Percentiles rank a stretch among this genome's conserved stretches.
Evolutionary conservation across 2,888 invertebrate species (phyloP).

Genomic region (Cerastis rubricosa): DNA sequence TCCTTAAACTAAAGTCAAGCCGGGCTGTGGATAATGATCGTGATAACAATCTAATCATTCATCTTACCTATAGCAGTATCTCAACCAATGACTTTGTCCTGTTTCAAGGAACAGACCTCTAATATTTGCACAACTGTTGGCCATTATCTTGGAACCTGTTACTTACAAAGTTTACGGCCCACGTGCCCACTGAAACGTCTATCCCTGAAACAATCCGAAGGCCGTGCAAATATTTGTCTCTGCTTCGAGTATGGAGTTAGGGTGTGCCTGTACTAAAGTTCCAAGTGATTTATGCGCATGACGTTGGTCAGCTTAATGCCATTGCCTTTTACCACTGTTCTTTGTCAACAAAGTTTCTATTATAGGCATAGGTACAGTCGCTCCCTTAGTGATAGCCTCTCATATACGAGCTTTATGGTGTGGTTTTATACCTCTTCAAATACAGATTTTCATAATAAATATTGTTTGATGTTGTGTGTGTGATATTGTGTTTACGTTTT

Average conservation of each 20-base stretch:
- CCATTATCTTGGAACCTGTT: constrained; percentile 10
- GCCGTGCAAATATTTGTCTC: constrained; percentile 49
- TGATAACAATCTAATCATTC: background rate
- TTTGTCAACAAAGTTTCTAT: constrained; percentile 29
- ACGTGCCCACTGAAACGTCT: constrained; percentile 17
- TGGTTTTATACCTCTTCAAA: constrained; percentile 24
- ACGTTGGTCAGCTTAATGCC: constrained; percentile 4
- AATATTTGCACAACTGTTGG: background rate
- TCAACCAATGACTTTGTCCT: background rate
- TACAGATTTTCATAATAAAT: constrained; percentile 16
- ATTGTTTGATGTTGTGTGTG: constrained; percentile 19
- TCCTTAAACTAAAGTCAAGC: background rate
- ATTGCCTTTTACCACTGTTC: constrained; percentile 17
- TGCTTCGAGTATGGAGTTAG: background rate
- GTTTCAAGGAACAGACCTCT: background rate
- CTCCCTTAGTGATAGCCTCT: background rate
- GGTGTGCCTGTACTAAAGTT: constrained; percentile 37
- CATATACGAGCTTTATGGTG: background rate
- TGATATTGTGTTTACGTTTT: constrained; percentile 14
- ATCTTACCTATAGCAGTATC: background rate
- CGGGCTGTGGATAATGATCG: background rate
- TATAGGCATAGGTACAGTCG: background rate
- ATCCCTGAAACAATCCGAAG: constrained; percentile 35
- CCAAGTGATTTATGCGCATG: constrained; percentile 34
- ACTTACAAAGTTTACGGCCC: constrained; percentile 7